Conservation (phyloP, 2,888 invertebrate genomes). For the Diarsia brunnea region DNA sequence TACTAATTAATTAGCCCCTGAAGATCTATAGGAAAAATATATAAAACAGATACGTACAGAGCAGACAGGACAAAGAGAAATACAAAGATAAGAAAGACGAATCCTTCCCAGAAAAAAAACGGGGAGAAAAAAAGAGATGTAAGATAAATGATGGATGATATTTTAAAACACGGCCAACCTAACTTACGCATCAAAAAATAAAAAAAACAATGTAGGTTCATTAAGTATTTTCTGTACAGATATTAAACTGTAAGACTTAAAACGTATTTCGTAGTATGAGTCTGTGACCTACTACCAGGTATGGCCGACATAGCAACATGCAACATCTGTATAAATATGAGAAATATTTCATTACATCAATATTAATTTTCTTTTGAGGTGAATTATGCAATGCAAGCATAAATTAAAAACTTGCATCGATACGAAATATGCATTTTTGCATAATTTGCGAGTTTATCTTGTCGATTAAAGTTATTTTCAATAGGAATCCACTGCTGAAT, state of each 20-base stretch:
- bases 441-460: slow-evolving; percentile 20
- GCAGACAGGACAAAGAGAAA: neutral
- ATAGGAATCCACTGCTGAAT: neutral
- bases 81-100: neutral
- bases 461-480: neutral
- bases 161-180: neutral
- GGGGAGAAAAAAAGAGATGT: neutral
- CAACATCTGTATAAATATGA: slow-evolving; percentile 50
- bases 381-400: slow-evolving; percentile 46
- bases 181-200: neutral
- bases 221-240: neutral
- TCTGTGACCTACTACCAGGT: slow-evolving; percentile 39
- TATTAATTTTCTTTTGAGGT: slow-evolving; percentile 33
- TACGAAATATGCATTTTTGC: slow-evolving; percentile 28
- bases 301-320: slow-evolving; percentile 20
- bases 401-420: slow-evolving; percentile 35
- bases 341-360: slow-evolving; percentile 42
- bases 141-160: neutral
- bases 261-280: slow-evolving; percentile 4
- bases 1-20: neutral
- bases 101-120: neutral
- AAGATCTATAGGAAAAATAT: neutral
- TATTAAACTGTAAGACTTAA: neutral
- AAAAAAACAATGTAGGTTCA: neutral
- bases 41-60: neutral